Percentiles rank a stretch among this genome's conserved stretches.
These are phyloP conservation scores for Melanogrammus aeglefinus DNA, from an alignment of 2,797 vertebrate species.

Conservation along the genomic window DNA sequence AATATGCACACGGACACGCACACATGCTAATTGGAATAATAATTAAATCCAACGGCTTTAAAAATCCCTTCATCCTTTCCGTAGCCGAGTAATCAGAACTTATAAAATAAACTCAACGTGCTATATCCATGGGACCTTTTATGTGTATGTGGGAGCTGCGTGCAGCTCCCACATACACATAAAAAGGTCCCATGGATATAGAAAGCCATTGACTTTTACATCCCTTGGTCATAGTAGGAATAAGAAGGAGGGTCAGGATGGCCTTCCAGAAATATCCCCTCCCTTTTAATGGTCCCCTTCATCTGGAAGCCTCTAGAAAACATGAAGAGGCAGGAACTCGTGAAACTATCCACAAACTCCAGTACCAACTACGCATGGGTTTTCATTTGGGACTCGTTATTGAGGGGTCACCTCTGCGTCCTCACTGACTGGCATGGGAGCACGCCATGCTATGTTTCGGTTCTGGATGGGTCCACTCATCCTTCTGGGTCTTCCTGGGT, in stretches of 20 bases:
- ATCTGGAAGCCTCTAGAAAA: conserved; percentile 43
- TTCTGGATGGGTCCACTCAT: neutral
- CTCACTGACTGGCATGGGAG: conserved; percentile 1
- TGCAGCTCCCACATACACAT: conserved; percentile 72
- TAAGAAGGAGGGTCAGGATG: conserved; percentile 73
- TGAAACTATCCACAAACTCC: conserved; percentile 53
- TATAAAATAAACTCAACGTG: conserved; percentile 71
- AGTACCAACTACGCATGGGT: conserved; percentile 41
- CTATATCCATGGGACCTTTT: too few species aligned
- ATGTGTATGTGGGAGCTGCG: too few species aligned
- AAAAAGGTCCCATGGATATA: conserved; percentile 60
- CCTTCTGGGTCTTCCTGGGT: conserved; percentile 27
- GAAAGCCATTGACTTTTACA: conserved; percentile 76
- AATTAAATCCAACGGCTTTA: conserved; percentile 55
- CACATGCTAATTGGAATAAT: conserved; percentile 17
- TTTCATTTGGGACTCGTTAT: neutral
- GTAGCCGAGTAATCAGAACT: conserved; percentile 73
- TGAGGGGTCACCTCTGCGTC: conserved; percentile 8
- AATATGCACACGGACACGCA: conserved; percentile 14
- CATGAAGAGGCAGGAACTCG: conserved; percentile 50
- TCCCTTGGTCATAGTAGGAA: conserved; percentile 60
- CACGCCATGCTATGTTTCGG: neutral
- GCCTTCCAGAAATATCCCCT: conserved; percentile 72
- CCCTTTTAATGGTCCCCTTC: conserved; percentile 65
- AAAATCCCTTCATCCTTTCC: conserved; percentile 55